These are phyloP conservation scores for Pygmarrhopalites habei DNA, from an alignment of 1,140 invertebrate genomes.

Conservation along the genomic window DNA sequence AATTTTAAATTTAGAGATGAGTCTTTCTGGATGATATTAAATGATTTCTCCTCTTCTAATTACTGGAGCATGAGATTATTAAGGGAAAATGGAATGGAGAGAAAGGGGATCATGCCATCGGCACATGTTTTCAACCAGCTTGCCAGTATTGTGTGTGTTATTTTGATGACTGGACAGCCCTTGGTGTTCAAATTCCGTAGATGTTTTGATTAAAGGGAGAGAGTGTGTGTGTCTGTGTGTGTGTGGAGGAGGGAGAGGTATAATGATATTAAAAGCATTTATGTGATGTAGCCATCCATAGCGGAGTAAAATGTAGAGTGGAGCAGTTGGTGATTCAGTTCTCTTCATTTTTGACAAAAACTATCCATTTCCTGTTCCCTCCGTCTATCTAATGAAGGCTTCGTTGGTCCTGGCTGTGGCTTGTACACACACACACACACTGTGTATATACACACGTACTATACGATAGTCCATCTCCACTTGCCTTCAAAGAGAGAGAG, in stretches of 20 bases:
- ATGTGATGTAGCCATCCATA: constrained; percentile 12
- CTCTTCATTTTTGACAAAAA: constrained; percentile 10
- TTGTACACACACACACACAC: too few relatives aligned
- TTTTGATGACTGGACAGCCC: not conserved
- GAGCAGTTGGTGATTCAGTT: not conserved
- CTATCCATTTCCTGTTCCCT: constrained; percentile 18
- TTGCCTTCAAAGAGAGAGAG: too few relatives aligned
- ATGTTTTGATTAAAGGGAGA: not conserved
- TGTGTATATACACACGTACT: too few relatives aligned
- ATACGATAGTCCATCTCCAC: too few relatives aligned
- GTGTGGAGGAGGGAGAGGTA: not conserved
- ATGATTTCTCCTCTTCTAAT: too few relatives aligned
- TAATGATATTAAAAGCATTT: not conserved
- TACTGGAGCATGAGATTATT: too few relatives aligned
- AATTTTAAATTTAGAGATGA: too few relatives aligned
- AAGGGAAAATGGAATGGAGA: not conserved
- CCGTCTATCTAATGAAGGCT: not conserved
- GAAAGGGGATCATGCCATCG: not conserved
- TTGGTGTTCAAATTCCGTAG: not conserved
- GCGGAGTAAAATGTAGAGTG: not conserved
- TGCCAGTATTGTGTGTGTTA: not conserved
- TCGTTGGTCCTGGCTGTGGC: too few relatives aligned
- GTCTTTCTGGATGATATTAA: too few relatives aligned
- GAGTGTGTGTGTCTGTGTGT: too few relatives aligned
- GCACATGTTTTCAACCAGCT: not conserved